Conservation (phyloP, 1,140 invertebrate species). For the Bombus pascuorum region DNA sequence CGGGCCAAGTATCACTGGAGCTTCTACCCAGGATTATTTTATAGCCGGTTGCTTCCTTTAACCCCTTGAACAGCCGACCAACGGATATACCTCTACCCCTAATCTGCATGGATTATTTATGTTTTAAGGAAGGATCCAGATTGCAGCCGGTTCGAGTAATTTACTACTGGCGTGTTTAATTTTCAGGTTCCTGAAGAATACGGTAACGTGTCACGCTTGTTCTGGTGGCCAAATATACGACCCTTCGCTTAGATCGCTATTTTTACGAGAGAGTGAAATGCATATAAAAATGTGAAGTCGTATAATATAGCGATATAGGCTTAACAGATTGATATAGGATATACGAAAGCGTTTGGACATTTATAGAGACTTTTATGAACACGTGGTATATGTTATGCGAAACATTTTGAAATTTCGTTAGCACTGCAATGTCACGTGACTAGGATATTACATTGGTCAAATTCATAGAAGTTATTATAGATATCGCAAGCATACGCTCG, state of each 20-base stretch:
- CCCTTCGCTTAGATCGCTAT: no score
- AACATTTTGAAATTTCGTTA: no score
- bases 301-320: neutral
- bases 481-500: no score
- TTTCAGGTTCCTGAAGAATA: neutral
- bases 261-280: neutral
- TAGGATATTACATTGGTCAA: no score
- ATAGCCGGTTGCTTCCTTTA: neutral
- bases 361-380: no score
- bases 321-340: no score
- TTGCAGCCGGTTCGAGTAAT: neutral
- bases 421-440: no score
- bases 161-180: neutral
- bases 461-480: no score
- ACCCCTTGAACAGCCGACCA: neutral
- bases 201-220: neutral
- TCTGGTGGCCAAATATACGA: neutral
- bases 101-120: conserved; percentile 15
- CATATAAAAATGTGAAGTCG: neutral
- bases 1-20: neutral
- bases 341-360: no score
- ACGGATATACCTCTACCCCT: neutral
- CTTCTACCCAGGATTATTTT: neutral
- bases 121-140: neutral
- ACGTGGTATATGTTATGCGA: no score